A percentile compares a stretch with the other conserved stretches of the same genome.
Evolutionary conservation across 2,797 vertebrate genomes (phyloP).

Genomic region (Calcarius lapponicus): DNA sequence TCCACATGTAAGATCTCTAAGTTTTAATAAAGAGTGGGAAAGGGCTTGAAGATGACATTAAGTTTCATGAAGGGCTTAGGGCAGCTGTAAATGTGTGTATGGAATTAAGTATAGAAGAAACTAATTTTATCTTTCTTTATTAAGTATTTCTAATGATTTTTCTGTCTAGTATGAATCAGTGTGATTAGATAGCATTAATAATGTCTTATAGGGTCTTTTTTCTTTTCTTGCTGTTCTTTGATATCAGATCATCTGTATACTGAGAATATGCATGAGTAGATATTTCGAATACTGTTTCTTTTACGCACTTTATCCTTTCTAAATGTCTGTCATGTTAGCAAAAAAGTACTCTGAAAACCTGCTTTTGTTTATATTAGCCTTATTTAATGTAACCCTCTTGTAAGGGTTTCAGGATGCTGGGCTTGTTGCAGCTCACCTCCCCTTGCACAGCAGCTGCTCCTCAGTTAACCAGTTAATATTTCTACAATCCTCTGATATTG

Average conservation of each 20-base stretch:
- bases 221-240: background rate
- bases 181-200: background rate
- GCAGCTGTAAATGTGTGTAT: background rate
- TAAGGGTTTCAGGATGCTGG: background rate
- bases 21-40: background rate
- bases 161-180: background rate
- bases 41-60: background rate
- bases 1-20: background rate
- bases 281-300: background rate
- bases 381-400: background rate
- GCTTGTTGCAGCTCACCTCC: accelerated
- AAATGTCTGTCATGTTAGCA: background rate
- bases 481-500: background rate
- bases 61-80: background rate
- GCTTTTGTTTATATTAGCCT: background rate
- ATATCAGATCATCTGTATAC: background rate
- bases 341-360: background rate
- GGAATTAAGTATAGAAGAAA: background rate
- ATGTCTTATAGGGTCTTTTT: background rate
- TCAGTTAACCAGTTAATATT: background rate
- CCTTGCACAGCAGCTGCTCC: background rate
- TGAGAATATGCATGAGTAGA: background rate
- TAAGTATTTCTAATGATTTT: constrained; percentile 7
- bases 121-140: background rate
- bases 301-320: background rate